Percentiles rank a stretch among this genome's conserved stretches.
Conservation (phyloP, 2,797 vertebrate species). For the Rhincodon typus region DNA sequence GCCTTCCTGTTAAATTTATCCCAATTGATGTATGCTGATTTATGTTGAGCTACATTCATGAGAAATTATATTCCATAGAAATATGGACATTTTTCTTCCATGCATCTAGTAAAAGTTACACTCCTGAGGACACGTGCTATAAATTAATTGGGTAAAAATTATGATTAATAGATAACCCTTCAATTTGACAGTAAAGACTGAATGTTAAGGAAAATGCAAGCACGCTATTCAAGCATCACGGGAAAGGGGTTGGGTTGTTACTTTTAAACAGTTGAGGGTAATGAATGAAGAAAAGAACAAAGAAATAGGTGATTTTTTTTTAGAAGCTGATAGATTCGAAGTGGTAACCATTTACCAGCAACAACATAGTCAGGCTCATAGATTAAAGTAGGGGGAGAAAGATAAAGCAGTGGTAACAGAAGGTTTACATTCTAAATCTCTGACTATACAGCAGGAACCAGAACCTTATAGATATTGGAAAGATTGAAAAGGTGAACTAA, state of each 20-base stretch:
- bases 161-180: neutral
- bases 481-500: neutral
- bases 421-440: neutral
- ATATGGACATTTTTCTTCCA: neutral
- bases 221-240: neutral
- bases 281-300: neutral
- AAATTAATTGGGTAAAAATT: neutral
- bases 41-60: neutral
- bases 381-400: neutral
- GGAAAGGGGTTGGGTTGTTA: neutral
- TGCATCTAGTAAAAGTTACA: neutral
- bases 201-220: neutral
- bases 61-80: neutral
- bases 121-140: neutral
- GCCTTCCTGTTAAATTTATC: neutral
- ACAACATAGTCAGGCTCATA: neutral
- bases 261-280: neutral
- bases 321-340: neutral
- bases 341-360: neutral
- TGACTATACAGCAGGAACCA: neutral
- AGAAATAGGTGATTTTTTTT: neutral
- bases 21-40: neutral
- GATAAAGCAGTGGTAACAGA: neutral
- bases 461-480: neutral
- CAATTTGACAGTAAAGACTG: neutral